phyloP scores from a whole-genome alignment of 2,888 invertebrate genomes.

The Agrochola litura region DNA sequence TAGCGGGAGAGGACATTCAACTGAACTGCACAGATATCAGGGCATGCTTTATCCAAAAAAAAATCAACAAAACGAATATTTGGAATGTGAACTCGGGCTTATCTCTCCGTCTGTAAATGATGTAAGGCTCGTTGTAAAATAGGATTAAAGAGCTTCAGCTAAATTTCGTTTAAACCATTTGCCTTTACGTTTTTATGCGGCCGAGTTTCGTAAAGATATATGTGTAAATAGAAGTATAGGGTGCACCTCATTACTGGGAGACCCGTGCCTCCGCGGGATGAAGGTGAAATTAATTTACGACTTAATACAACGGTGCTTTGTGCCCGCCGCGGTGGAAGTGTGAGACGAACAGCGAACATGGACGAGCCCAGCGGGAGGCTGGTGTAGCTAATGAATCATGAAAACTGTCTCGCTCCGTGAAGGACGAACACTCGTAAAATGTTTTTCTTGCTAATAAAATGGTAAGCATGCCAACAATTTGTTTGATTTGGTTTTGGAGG shows the following conservation, averaged over 20 bases:
- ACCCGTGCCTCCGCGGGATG: slow-evolving; percentile 62
- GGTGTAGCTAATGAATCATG: slow-evolving; percentile 45
- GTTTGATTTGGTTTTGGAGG: slow-evolving; percentile 36
- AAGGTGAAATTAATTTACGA: slow-evolving; percentile 84
- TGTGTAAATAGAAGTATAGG: slow-evolving; percentile 75
- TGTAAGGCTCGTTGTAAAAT: slow-evolving; percentile 75
- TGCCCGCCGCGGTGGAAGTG: slow-evolving; percentile 42
- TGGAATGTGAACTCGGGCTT: slow-evolving; percentile 72
- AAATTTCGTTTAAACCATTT: slow-evolving; percentile 65
- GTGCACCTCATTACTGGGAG: slow-evolving; percentile 78
- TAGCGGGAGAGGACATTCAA: slow-evolving; percentile 57
- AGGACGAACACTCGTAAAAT: slow-evolving; percentile 33
- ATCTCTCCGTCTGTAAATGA: slow-evolving; percentile 81
- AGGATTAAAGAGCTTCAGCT: slow-evolving; percentile 77
- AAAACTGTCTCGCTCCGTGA: slow-evolving; percentile 30
- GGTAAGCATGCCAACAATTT: slow-evolving; percentile 35
- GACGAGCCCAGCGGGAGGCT: slow-evolving; percentile 18
- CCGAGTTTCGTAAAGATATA: slow-evolving; percentile 70
- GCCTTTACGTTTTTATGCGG: slow-evolving; percentile 61
- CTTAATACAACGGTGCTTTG: slow-evolving; percentile 78
- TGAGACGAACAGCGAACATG: slow-evolving; percentile 31
- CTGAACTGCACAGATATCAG: slow-evolving; percentile 70
- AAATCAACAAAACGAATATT: slow-evolving; percentile 76
- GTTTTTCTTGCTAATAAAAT: slow-evolving; percentile 51
- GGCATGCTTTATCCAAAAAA: slow-evolving; percentile 71